Evolutionary conservation across 2,797 vertebrate genomes (phyloP).

Genomic region (Diceros bicornis): DNA sequence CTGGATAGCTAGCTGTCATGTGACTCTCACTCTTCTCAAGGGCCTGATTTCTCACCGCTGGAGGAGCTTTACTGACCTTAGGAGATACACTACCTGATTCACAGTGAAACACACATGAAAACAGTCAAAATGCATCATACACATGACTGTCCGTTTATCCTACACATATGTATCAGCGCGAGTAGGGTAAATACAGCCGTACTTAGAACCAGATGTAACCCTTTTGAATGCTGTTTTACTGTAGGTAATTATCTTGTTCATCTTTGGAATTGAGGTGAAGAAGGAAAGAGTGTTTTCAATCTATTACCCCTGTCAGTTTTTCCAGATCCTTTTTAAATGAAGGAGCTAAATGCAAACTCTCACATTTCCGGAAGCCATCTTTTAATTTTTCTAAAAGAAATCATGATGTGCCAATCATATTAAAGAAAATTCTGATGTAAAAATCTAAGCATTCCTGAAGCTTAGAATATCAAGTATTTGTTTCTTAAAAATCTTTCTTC

Average conservation of each 20-base stretch:
- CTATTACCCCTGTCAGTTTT: neutral
- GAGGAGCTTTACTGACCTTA: slow-evolving; percentile 13
- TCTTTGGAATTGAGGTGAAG: slow-evolving; percentile 12
- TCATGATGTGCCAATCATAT: neutral
- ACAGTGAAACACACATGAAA: neutral
- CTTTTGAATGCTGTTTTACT: neutral
- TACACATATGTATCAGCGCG: neutral
- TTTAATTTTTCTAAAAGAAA: slow-evolving; percentile 45
- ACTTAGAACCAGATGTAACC: neutral
- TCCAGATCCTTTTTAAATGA: neutral
- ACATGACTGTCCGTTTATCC: neutral
- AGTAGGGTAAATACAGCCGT: neutral
- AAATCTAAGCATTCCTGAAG: neutral
- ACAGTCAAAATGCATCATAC: neutral
- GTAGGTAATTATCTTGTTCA: neutral
- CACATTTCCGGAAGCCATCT: neutral
- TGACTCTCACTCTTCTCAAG: neutral
- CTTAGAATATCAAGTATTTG: neutral
- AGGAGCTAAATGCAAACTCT: neutral
- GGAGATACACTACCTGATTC: neutral
- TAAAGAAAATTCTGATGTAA: neutral
- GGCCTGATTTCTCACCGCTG: neutral
- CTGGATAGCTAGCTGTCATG: neutral
- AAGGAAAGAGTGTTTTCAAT: neutral
- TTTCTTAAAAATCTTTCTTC: slow-evolving; percentile 9